These are phyloP conservation scores for Palythoa heliodiscus DNA, from an alignment of 92 coral and sea anemone genomes.

Conservation along the genomic window DNA sequence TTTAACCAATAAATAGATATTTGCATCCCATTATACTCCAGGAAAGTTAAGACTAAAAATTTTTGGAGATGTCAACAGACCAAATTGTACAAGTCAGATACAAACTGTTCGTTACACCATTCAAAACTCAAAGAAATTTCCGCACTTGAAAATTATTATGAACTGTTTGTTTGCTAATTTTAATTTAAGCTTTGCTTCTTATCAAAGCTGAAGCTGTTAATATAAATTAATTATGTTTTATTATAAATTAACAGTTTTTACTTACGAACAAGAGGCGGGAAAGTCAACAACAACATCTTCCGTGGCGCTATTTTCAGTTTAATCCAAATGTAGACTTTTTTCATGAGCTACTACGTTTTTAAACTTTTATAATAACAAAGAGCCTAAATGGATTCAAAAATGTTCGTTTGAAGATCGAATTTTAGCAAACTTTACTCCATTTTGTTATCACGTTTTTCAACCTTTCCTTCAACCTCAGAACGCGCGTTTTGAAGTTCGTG, in stretches of 20 bases:
- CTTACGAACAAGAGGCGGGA: slow-evolving; percentile 53
- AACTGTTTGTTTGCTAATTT: background rate
- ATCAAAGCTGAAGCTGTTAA: slow-evolving; percentile 48
- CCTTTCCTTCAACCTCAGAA: too few species aligned
- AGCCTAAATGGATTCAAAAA: slow-evolving; percentile 37
- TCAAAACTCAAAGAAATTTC: slow-evolving; percentile 17
- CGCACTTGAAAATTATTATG: background rate
- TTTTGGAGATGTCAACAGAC: slow-evolving; percentile 18
- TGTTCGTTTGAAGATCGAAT: slow-evolving; percentile 35
- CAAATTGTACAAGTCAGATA: slow-evolving; percentile 24
- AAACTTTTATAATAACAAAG: background rate
- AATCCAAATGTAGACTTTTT: too few species aligned
- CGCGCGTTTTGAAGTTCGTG: too few species aligned
- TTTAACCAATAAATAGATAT: too few species aligned
- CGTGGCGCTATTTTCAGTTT: background rate
- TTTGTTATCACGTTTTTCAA: too few species aligned
- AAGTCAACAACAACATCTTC: slow-evolving; percentile 21
- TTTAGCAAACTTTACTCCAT: too few species aligned
- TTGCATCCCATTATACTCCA: too few species aligned
- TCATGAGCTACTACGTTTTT: too few species aligned
- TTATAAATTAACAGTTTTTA: slow-evolving; percentile 44
- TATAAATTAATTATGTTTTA: slow-evolving; percentile 40
- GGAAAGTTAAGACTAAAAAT: too few species aligned
- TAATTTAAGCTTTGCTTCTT: slow-evolving; percentile 46
- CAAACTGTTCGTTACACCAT: slow-evolving; percentile 20